Evolutionary conservation across 1,140 invertebrate genomes (phyloP), one percentile per base, ranked within the genome.

Genomic region (Drosophila sechellia): DNA sequence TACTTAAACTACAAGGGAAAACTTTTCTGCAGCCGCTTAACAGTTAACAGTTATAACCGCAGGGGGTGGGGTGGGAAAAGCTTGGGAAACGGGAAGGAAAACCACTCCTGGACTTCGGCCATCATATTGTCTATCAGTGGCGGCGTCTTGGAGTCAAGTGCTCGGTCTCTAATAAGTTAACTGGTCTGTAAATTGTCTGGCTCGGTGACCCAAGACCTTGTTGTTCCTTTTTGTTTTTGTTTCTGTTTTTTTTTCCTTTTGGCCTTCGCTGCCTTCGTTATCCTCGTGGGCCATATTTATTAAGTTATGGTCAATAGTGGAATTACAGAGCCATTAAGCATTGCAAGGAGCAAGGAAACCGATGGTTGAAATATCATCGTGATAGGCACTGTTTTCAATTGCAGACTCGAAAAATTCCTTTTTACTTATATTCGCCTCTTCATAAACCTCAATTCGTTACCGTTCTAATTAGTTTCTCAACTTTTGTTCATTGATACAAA

Each of bases 41-140:
- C 73, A 84, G 80, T 81, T 86, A 84, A 81, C 78, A 81, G 56
- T 65, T 77, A 77, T 86, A 80, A 60, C 78, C 78, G 59, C 64
- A 52, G 55, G 65, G 27, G 22, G 27, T 17, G 4, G 35, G 27
- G 13, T 10, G 48, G 55, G n/a, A 20, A 49, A 31, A 61, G 25
- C 15, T 5, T 13, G 27, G 13, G 17, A 13, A 49, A 13, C 8
- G 37, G 57, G 40, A 3, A 20, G n/a, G 45, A 6, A 37, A 37
- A 43, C 50, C 48, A 12, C 48, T 22, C 22, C 39, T 11, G n/a
- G 13, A 6, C 27, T 45, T 20, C 4, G 27, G 4, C 52, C 54
- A 71, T 79, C 77, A 73, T 53, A 79, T 73, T 79, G 50, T 79
- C 42, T 43, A 61, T 49, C 55, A 60, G 74, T 39, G 27, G 22